Conservation (phyloP, 2,888 invertebrate species). For the Folsomia candida region DNA sequence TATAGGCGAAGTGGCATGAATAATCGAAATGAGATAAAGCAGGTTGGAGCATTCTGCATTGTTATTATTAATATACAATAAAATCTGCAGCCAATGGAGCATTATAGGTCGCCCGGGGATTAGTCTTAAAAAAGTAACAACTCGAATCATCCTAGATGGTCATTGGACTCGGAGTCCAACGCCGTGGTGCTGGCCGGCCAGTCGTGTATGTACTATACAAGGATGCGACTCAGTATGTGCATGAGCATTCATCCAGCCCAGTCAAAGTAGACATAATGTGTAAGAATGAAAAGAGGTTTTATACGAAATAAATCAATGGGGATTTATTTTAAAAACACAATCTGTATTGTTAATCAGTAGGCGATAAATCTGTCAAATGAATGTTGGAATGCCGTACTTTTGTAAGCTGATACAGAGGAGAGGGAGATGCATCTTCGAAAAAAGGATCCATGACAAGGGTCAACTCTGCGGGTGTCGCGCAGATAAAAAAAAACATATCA, state of each 20-base stretch:
- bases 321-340: conserved; percentile 52
- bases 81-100: neutral
- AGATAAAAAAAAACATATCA: conserved; percentile 50
- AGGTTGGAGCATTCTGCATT: conserved; percentile 18
- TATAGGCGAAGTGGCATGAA: conserved; percentile 51
- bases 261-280: conserved; percentile 20
- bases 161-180: conserved; percentile 4
- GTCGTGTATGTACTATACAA: conserved; percentile 7
- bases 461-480: conserved; percentile 52
- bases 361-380: conserved; percentile 52
- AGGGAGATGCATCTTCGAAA: conserved; percentile 46
- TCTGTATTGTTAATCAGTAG: conserved; percentile 52
- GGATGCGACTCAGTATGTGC: neutral
- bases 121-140: conserved; percentile 1
- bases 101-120: conserved; percentile 1
- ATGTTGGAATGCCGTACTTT: conserved; percentile 52
- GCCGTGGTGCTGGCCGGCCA: neutral
- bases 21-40: conserved; percentile 51
- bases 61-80: neutral
- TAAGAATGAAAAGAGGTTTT: conserved; percentile 45
- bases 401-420: conserved; percentile 51
- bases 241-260: conserved; percentile 3
- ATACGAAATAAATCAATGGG: conserved; percentile 52
- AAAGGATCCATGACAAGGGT: conserved; percentile 51
- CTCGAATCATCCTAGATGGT: neutral